Percentiles rank a stretch among this genome's conserved stretches.
Conservation (phyloP, 2,797 vertebrate species). For the Hippoglossus hippoglossus region DNA sequence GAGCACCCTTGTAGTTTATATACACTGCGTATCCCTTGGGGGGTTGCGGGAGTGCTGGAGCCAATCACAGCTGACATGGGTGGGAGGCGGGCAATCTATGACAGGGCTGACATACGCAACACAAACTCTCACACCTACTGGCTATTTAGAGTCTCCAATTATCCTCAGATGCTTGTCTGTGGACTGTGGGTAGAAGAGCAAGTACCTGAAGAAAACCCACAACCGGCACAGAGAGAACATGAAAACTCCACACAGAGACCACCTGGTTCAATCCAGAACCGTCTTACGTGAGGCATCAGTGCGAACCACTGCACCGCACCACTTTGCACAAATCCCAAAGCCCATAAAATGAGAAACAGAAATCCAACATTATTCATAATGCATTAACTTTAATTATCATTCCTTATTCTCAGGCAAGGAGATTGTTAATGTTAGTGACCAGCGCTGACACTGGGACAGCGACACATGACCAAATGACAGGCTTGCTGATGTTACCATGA, state of each 20-base stretch:
- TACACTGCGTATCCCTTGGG: not conserved
- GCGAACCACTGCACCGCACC: too few species aligned
- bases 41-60: not conserved
- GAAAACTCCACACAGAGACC: not conserved
- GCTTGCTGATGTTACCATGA: not conserved
- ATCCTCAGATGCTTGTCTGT: not conserved
- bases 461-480: not conserved
- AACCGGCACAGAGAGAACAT: not conserved
- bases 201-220: not conserved
- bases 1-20: too few species aligned
- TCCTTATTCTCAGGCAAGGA: too few species aligned
- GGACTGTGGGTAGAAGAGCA: not conserved
- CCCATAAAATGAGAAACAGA: too few species aligned
- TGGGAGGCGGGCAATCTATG: not conserved
- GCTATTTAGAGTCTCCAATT: slow-evolving; percentile 1
- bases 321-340: too few species aligned
- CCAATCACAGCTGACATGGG: not conserved
- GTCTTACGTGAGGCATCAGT: not conserved
- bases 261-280: not conserved
- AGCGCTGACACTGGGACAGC: not conserved
- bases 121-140: slow-evolving; percentile 1
- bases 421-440: not conserved
- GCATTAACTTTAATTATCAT: too few species aligned
- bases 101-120: not conserved
- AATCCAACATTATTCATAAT: too few species aligned